Evolutionary conservation across 1,140 invertebrate species (phyloP), one percentile per base, ranked within the genome.

Genomic region (Drosophila paulistorum): DNA sequence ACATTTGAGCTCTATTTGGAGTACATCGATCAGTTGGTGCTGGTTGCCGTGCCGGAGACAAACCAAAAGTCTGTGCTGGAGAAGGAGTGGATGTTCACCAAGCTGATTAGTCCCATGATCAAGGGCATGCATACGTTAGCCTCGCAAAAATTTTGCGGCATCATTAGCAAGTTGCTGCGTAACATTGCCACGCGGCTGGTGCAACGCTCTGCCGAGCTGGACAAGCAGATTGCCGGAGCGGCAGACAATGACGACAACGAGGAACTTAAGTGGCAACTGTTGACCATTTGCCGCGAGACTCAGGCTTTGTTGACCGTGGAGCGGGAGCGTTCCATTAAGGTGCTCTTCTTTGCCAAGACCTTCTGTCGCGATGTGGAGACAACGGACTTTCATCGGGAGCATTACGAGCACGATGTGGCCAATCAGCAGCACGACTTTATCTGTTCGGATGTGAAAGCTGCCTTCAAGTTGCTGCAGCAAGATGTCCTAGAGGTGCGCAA

Each of bases 71-170:
- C 95, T 82, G 93, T 96, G 9, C 93, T 97, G n/a, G 96, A 97
- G 90, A 95, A 96, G 74, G 96, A 97, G 81, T 97, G 96, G 96
- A 93, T 93, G 63, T 97, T 97, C 84, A 95, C 96, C 0, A 95
- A 95, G 81, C 92, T 94, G 2, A 94, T 96, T 37, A 95, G 95
- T 74, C 94, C 94, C 5, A 94, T 96, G 93, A 95, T 97, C 55
- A 93, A 94, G 11, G 94, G 94, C 58, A 96, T 95, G 64, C 94
- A 95, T 79, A 93, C 94, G 33, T 92, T 95, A 45, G 95, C 95
- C 17, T 95, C 94, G 1, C 94, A 94, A 39, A 94, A 94, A 76
- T 96, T 96, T 89, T 96, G 95, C 89, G 77, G 93, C 94, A 85
- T 92, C 60, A 92, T 92, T 14, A 90, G 91, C 59, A 92, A 92